phyloP scores from a whole-genome alignment of 2,113 vertebrate species.

The Erinaceus europaeus region DNA sequence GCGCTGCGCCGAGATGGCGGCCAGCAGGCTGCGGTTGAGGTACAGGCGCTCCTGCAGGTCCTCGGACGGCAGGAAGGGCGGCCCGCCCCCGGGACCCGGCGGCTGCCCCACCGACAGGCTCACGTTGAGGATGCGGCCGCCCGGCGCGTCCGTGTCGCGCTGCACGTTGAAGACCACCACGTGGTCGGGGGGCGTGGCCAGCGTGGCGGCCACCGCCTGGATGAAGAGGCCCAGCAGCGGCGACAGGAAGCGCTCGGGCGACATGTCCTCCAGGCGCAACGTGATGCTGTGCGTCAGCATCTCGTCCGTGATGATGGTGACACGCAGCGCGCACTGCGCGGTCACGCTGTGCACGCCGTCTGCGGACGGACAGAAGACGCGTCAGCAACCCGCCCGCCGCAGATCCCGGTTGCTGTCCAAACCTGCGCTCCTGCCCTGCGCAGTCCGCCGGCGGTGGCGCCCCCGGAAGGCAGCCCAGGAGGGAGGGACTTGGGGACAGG shows the following conservation, averaged over 20 bases:
- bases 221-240: conserved; percentile 92
- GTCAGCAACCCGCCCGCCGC: no score
- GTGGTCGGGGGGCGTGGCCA: conserved; percentile 87
- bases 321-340: conserved; percentile 93
- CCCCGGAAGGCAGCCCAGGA: no score
- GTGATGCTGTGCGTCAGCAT: conserved; percentile 99
- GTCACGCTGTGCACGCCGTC: conserved; percentile 92
- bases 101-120: conserved; percentile 91
- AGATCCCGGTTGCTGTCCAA: no score
- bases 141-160: conserved; percentile 91
- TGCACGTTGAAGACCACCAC: conserved; percentile 96
- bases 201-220: conserved; percentile 91
- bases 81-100: conserved; percentile 32
- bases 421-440: no score
- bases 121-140: conserved; percentile 93
- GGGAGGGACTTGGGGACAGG: neutral
- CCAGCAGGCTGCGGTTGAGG: conserved; percentile 93
- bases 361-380: conserved; percentile 63
- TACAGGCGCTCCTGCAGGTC: conserved; percentile 96
- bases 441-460: no score
- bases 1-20: conserved; percentile 89
- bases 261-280: conserved; percentile 92
- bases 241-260: conserved; percentile 94
- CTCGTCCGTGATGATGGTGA: conserved; percentile 96
- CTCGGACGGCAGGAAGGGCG: conserved; percentile 90